Percentiles rank a stretch among this genome's conserved stretches.
These are phyloP conservation scores for Coelopa frigida DNA, from an alignment of 1,140 invertebrate genomes.

Conservation along the genomic window DNA sequence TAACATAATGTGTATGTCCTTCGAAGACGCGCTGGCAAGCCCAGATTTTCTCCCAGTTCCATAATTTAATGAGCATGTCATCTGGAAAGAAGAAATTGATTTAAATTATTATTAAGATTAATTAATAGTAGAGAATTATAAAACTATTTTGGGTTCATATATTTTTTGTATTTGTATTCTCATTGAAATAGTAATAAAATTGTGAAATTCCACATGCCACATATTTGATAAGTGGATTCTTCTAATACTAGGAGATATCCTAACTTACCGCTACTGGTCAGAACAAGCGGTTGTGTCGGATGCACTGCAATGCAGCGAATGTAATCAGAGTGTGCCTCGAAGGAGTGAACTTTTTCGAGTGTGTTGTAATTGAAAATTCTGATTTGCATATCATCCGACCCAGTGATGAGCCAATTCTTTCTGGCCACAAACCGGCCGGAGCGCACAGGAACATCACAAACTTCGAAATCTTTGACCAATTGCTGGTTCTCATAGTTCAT, in stretches of 20 bases:
- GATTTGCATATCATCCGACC: conserved; percentile 94
- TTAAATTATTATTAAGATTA: not conserved
- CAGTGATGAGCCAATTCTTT: conserved; percentile 98
- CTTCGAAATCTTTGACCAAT: conserved; percentile 51
- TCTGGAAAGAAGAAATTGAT: conserved; percentile 44
- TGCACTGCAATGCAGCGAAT: conserved; percentile 94
- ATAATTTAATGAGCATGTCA: conserved; percentile 98
- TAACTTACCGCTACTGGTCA: conserved; percentile 85
- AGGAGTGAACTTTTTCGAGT: conserved; percentile 87
- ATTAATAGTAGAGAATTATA: not conserved
- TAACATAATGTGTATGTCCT: conserved; percentile 98
- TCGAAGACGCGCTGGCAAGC: conserved; percentile 95
- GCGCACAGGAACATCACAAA: conserved; percentile 94
- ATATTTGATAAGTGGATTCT: no score
- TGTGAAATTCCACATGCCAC: no score
- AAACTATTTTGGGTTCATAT: no score
- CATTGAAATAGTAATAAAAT: no score
- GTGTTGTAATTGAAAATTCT: conserved; percentile 99
- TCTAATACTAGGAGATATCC: no score
- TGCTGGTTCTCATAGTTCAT: conserved; percentile 96
- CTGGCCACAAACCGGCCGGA: conserved; percentile 92
- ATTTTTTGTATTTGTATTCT: no score
- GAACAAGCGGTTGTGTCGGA: conserved; percentile 92
- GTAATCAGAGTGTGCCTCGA: conserved; percentile 98
- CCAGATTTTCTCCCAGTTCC: conserved; percentile 99